Evolutionary conservation across 2,113 vertebrate species (phyloP).

Genomic region (Pangasianodon gigas): DNA sequence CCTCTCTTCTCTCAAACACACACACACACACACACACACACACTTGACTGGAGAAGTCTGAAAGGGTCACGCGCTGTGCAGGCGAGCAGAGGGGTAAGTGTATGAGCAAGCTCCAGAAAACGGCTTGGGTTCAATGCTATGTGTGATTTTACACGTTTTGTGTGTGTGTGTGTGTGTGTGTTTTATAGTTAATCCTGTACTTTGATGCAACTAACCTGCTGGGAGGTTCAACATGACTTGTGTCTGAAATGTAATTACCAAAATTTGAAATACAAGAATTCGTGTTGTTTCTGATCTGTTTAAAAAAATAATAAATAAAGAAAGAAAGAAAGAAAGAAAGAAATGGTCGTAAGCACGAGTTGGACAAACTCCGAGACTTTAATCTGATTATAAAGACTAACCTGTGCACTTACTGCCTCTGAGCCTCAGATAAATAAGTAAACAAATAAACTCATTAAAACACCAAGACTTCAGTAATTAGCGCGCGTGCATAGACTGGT

Average conservation of each 20-base stretch:
- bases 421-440: not conserved
- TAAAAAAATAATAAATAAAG: no score
- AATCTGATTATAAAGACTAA: not conserved
- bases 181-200: constrained; percentile 25
- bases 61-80: not conserved
- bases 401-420: not conserved
- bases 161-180: not conserved
- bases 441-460: not conserved
- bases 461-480: not conserved
- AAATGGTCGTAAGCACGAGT: not conserved
- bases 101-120: not conserved
- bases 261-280: not conserved
- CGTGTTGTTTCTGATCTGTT: not conserved
- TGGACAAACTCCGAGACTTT: not conserved
- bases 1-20: not conserved
- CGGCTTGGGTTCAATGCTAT: not conserved
- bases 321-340: not conserved
- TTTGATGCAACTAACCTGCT: not conserved
- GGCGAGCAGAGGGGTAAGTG: constrained; percentile 12
- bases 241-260: not conserved
- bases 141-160: not conserved
- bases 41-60: not conserved
- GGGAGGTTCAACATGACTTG: not conserved
- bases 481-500: not conserved
- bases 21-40: not conserved